Conservation (phyloP, 1,140 invertebrate genomes). For the Ericerus pela region DNA sequence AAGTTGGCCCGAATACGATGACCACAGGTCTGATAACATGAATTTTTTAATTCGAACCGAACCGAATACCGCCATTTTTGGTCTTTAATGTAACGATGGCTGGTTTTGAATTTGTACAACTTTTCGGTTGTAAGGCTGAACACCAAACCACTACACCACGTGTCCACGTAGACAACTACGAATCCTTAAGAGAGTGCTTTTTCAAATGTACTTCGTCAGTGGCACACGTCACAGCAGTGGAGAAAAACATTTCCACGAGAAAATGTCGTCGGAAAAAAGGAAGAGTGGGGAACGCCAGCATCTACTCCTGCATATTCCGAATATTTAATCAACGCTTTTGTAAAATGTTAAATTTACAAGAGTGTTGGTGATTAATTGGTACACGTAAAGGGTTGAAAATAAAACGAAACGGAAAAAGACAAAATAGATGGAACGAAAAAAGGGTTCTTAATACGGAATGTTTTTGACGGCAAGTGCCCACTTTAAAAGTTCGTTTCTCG, state of each 20-base stretch:
- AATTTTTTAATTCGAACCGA: no score
- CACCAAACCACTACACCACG: no score
- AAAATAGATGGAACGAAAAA: not conserved
- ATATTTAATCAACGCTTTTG: constrained; percentile 6
- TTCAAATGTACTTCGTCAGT: no score
- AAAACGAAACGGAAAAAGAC: constrained; percentile 11
- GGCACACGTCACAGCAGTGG: no score
- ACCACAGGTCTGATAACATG: no score
- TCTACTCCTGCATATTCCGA: not conserved
- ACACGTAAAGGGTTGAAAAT: constrained; percentile 11
- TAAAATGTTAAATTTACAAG: not conserved
- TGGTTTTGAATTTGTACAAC: no score
- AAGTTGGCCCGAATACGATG: no score
- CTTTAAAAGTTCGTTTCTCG: constrained; percentile 5
- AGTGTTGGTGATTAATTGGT: constrained; percentile 10
- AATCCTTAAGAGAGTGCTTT: no score
- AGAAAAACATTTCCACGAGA: not conserved
- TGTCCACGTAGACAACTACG: no score
- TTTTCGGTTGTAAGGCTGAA: no score
- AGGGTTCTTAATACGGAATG: constrained; percentile 5
- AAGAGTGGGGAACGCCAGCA: not conserved
- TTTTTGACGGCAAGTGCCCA: constrained; percentile 10
- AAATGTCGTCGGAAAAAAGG: not conserved
- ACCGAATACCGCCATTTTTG: no score
- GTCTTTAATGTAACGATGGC: no score